Base-by-base conservation (phyloP, 1,140 invertebrate species). In the Eulimnadia texana region DNA sequence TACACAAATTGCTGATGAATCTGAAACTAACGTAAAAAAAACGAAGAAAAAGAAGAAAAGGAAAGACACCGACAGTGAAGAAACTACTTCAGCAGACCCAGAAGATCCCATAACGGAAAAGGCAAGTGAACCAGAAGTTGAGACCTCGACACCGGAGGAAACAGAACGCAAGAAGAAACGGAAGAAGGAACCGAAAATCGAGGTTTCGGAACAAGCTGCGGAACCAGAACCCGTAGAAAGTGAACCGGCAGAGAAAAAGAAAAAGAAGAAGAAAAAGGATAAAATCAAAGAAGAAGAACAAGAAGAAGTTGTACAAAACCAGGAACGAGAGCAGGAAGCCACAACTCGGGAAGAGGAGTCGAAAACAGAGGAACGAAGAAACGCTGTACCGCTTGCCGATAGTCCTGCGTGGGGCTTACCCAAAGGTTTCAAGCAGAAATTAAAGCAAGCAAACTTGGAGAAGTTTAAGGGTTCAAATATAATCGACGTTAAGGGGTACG, bases 211-310 rank as follows among this genome's bases (percentile, higher is more conserved):
- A 10, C 2, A 13, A 6, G 55, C 2, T n/a, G 16, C 22, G 3
- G 16, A 59, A 29, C 23, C 49, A 13, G 25, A 61, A 56, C 25
- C 58, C 23, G 25, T 60, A 60, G 57, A 25, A 29, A 22, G 20
- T 52, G 23, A n/a, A 54, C 2, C 16, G 2, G 13, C n/a, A 60
- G 29, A 60, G 0, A 57, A 58, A 23, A 58, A 63, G 49, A 27
- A 57, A 28, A 63, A 49, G 56, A 58, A 57, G 25, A 63, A 57
- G n/a, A 23, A 16, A 10, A 58, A 49, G 25, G 50, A 63, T 49
- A 19, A 24, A 13, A 24, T 25, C n/a, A 57, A 63, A 49, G 56
- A 22, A 50, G n/a, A 59, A 49, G 53, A 27, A 27, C n/a, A 20
- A n/a, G 10, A 11, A 60, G 22, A 10, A 10, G 16, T 16, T 50